Evolutionary conservation across 2,113 vertebrate genomes (phyloP).

Genomic region (Spermophilus dauricus): DNA sequence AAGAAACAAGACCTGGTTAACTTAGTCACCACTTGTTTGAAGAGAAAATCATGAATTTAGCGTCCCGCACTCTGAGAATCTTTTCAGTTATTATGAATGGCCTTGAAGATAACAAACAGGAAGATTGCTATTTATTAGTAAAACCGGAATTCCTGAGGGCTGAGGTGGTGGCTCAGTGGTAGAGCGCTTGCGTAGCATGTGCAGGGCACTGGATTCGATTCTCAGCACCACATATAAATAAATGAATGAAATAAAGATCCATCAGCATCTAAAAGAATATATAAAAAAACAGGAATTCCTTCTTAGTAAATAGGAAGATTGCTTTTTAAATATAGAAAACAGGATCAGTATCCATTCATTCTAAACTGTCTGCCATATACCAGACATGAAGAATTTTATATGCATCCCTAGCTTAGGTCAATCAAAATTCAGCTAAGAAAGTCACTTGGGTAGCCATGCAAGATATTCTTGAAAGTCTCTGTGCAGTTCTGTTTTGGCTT

Average conservation of each 20-base stretch:
- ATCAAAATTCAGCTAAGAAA: conserved; percentile 47
- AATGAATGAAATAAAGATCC: too few relatives aligned
- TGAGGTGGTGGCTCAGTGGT: too few relatives aligned
- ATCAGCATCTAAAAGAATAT: too few relatives aligned
- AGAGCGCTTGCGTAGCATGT: too few relatives aligned
- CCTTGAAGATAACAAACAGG: too few relatives aligned
- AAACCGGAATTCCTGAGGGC: too few relatives aligned
- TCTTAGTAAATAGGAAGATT: background rate
- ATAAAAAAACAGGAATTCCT: too few relatives aligned
- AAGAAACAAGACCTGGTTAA: background rate
- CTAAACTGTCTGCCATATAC: background rate
- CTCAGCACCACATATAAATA: too few relatives aligned
- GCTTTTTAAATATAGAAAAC: conserved; percentile 3
- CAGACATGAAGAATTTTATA: conserved; percentile 1
- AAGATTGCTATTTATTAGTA: too few relatives aligned
- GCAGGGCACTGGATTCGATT: too few relatives aligned
- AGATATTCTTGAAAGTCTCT: conserved; percentile 30
- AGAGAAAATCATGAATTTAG: background rate
- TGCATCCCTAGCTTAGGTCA: background rate
- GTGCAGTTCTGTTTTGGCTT: background rate
- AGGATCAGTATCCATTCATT: background rate
- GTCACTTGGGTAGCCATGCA: background rate
- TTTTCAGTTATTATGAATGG: background rate
- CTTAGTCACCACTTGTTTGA: background rate
- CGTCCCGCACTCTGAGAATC: background rate